Evolutionary conservation across 2,888 invertebrate genomes (phyloP).

Genomic region (Euzophera pinguis): DNA sequence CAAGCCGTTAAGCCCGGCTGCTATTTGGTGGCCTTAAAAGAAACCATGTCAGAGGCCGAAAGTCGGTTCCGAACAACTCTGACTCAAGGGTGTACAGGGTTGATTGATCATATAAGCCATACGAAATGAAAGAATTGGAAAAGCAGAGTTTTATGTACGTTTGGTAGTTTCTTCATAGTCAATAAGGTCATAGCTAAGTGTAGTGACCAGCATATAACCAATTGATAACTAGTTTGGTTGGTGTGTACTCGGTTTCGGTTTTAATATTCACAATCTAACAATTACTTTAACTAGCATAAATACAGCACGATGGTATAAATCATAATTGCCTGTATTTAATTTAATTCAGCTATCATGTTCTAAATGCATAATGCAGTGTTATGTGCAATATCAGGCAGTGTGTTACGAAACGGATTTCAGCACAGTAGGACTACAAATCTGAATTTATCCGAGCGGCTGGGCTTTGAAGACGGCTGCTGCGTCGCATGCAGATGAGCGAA

Average conservation of each 20-base stretch:
- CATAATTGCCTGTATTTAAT: not conserved
- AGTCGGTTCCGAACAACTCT: no score
- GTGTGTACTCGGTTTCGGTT: not conserved
- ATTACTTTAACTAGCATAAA: constrained; percentile 2
- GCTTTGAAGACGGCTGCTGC: constrained; percentile 58
- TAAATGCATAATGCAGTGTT: constrained; percentile 10
- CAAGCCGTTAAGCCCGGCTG: no score
- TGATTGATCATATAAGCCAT: no score
- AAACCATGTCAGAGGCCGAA: no score
- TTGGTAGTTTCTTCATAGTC: no score
- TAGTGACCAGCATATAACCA: no score
- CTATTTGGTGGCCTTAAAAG: no score
- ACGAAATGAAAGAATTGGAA: no score
- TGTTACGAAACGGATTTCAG: constrained; percentile 36
- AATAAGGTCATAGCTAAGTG: no score
- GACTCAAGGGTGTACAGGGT: no score
- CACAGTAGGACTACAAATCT: constrained; percentile 44
- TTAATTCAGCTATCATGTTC: not conserved
- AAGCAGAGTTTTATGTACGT: no score
- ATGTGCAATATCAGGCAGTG: constrained; percentile 32
- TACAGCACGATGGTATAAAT: not conserved
- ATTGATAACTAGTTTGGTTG: no score
- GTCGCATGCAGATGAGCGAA: constrained; percentile 69
- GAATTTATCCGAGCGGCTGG: constrained; percentile 62
- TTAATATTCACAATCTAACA: not conserved